Percentiles rank a stretch among this genome's conserved stretches.
Conservation (phyloP, 2,797 vertebrate genomes). For the Pelodytes ibericus region DNA sequence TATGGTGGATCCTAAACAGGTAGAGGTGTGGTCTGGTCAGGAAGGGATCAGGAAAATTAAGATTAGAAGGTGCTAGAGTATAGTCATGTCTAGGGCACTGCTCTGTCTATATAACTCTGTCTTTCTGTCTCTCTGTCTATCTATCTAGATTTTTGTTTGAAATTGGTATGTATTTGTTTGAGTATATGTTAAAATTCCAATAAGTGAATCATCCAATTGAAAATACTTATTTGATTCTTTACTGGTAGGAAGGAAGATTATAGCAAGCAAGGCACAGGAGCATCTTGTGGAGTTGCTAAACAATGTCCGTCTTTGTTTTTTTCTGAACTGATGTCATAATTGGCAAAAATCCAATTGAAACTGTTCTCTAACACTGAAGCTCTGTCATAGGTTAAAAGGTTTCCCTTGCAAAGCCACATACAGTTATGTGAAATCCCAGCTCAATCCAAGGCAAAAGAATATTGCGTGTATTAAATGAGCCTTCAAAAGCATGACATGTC, state of each 20-base stretch:
- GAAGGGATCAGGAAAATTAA: no score
- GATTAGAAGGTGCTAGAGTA: no score
- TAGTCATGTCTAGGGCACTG: no score
- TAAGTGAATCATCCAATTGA: slow-evolving; percentile 66
- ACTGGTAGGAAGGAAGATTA: slow-evolving; percentile 58
- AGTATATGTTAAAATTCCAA: slow-evolving; percentile 46
- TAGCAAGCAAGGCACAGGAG: slow-evolving; percentile 61
- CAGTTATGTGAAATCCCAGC: slow-evolving; percentile 59
- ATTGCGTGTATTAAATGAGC: slow-evolving; percentile 12
- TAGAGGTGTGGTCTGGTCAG: no score
- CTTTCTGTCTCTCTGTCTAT: slow-evolving; percentile 6
- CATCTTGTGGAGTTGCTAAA: slow-evolving; percentile 64
- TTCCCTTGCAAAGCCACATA: slow-evolving; percentile 65
- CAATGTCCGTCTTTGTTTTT: slow-evolving; percentile 72
- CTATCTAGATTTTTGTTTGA: slow-evolving; percentile 18
- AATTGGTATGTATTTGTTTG: slow-evolving; percentile 27
- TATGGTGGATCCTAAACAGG: no score
- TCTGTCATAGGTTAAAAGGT: slow-evolving; percentile 73
- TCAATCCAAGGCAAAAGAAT: slow-evolving; percentile 11
- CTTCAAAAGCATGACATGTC: neutral
- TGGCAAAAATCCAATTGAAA: slow-evolving; percentile 72
- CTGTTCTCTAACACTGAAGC: slow-evolving; percentile 69
- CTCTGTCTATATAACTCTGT: neutral
- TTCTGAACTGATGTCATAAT: slow-evolving; percentile 75
- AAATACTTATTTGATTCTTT: slow-evolving; percentile 72